Base-by-base conservation (phyloP, 2,797 vertebrate genomes). In the Setipinna tenuifilis region DNA sequence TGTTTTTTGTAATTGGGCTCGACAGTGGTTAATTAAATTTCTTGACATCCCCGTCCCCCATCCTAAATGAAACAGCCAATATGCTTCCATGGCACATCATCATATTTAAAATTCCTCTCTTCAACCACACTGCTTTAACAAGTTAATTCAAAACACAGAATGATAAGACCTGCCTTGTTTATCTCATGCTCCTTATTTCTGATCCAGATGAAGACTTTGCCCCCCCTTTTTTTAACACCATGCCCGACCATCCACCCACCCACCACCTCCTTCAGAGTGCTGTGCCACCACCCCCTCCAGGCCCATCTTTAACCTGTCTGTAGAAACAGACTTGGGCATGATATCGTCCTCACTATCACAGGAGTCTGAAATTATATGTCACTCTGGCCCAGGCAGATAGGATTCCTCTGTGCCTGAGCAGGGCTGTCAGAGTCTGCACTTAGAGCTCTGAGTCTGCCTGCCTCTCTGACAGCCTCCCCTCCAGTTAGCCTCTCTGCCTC, bases 281-380 rank as follows among this genome's bases (percentile, higher is more conserved):
- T 41, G 5, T 41, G 35, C 35, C 35, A 2, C 35, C 2, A 41
- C 35, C 35, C 35, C 35, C 35, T 41, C 35, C 2, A 41, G 35
- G 2, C 2, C 35, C 44, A 85, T 75, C 83, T 81, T 88, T 88
- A 88, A 93, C 89, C 92, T 93, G 92, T 93, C 92, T 91, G 84
- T 87, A 91, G 87, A 90, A 93, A 91, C 85, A 86, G 85, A 86
- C 90, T 92, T 89, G 50, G 7, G 50, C 88, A 88, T 92, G 88
- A 94, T 94, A 95, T 94, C 93, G 93, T 91, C 90, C 87, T 93
- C 88, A 84, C 90, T 90, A 95, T 95, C 88, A 86, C 91, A 92
- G 87, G 84, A 91, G 86, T 90, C 21, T 87, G 91, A 90, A 95
- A 91, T 89, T 85, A 88, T 81, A 44, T 92, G 89, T 89, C 89